Evolutionary conservation across 2,797 vertebrate genomes (phyloP).

Genomic region (Liparis tanakae): DNA sequence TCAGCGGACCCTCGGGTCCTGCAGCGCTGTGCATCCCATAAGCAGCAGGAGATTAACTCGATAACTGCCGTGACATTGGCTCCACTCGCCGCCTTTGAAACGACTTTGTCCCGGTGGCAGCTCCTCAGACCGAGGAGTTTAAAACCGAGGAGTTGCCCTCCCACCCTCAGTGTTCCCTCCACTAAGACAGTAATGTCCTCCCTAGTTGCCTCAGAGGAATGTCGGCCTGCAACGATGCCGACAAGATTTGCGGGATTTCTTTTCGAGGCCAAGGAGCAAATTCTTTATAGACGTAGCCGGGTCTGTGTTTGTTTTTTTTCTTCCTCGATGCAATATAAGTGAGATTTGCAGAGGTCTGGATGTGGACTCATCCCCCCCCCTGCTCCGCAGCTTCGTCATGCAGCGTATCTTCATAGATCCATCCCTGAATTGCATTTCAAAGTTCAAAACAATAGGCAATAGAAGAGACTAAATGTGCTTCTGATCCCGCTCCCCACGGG

Average conservation of each 20-base stretch:
- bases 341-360: constrained; percentile 75
- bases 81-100: constrained; percentile 15
- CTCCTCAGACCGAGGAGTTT: constrained; percentile 11
- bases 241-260: constrained; percentile 69
- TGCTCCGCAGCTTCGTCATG: constrained; percentile 61
- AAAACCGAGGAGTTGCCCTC: constrained; percentile 28
- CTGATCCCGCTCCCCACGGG: constrained; percentile 73
- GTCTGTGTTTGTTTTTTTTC: constrained; percentile 49
- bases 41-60: background rate
- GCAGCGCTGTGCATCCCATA: background rate
- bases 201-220: constrained; percentile 47
- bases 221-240: constrained; percentile 46
- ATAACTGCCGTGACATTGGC: background rate
- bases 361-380: constrained; percentile 57
- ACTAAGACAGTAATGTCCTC: constrained; percentile 47
- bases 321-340: constrained; percentile 77
- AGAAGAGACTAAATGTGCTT: constrained; percentile 64
- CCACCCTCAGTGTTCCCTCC: constrained; percentile 28
- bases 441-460: constrained; percentile 66
- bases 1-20: background rate
- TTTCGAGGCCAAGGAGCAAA: constrained; percentile 59
- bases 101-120: constrained; percentile 7
- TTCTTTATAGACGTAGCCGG: constrained; percentile 53
- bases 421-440: constrained; percentile 72
- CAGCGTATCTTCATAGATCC: constrained; percentile 72